Percentiles rank a stretch among this genome's conserved stretches.
These are phyloP conservation scores for Platysternon megacephalum DNA, from an alignment of 2,113 vertebrate species.

Conservation along the genomic window DNA sequence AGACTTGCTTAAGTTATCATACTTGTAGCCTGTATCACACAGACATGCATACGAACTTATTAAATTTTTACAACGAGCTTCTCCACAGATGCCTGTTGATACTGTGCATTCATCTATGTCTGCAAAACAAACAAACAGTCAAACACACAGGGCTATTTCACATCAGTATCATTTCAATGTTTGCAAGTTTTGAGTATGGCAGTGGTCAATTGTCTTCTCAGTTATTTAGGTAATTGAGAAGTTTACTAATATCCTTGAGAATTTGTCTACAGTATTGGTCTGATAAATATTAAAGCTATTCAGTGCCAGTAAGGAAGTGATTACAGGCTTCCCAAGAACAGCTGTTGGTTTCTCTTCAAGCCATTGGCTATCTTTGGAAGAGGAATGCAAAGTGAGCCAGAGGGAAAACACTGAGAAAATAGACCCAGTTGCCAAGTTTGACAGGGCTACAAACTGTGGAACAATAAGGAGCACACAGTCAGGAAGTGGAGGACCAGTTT, in stretches of 20 bases:
- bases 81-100: constrained; percentile 84
- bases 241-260: not conserved
- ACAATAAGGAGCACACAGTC: not conserved
- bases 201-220: not conserved
- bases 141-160: not conserved
- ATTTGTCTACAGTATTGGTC: not conserved
- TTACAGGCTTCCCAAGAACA: constrained; percentile 25
- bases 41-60: constrained; percentile 86
- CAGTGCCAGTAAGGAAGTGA: not conserved
- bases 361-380: not conserved
- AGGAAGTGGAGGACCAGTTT: not conserved
- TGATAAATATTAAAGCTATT: not conserved
- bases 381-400: not conserved
- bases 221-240: not conserved
- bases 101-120: constrained; percentile 89
- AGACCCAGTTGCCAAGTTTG: not conserved
- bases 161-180: not conserved
- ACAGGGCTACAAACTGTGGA: not conserved
- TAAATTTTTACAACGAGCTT: constrained; percentile 87
- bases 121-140: constrained; percentile 75
- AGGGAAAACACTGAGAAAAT: not conserved
- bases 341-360: not conserved
- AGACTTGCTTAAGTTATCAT: constrained; percentile 82
- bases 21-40: constrained; percentile 88
- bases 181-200: not conserved